phyloP scores from a whole-genome alignment of 2,888 invertebrate species.

The Ischnus inquisitorius region DNA sequence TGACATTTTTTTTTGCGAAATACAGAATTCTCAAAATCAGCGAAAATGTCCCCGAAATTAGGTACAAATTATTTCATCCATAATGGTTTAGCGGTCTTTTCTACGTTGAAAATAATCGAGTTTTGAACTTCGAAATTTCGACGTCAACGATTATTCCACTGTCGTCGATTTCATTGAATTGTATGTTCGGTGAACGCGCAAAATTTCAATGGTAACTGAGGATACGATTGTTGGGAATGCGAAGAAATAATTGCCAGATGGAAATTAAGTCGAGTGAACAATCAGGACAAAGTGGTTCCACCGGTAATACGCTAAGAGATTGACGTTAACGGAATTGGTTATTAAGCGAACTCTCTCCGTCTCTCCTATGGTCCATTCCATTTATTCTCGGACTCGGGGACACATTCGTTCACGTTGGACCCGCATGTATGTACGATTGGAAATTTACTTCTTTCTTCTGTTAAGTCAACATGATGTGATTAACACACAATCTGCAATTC shows the following conservation, averaged over 20 bases:
- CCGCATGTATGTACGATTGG: background rate
- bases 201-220: slow-evolving; percentile 24
- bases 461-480: slow-evolving; percentile 14
- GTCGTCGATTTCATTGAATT: slow-evolving; percentile 8
- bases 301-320: slow-evolving; percentile 81
- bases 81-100: background rate
- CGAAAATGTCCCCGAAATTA: no score
- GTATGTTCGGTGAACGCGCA: background rate
- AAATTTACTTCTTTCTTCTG: background rate
- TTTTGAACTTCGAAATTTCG: background rate
- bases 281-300: slow-evolving; percentile 58
- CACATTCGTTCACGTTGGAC: slow-evolving; percentile 13
- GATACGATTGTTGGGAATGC: slow-evolving; percentile 4
- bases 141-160: background rate
- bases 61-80: background rate
- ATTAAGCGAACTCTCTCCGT: slow-evolving; percentile 76
- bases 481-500: background rate
- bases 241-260: slow-evolving; percentile 73
- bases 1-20: background rate
- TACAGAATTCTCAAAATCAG: background rate
- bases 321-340: slow-evolving; percentile 83
- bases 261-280: slow-evolving; percentile 72
- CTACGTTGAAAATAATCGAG: background rate
- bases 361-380: slow-evolving; percentile 49
- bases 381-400: slow-evolving; percentile 45